A percentile compares a stretch with the other conserved stretches of the same genome.
phyloP scores from a whole-genome alignment of 2,113 vertebrate species.

The Aptenodytes patagonicus region DNA sequence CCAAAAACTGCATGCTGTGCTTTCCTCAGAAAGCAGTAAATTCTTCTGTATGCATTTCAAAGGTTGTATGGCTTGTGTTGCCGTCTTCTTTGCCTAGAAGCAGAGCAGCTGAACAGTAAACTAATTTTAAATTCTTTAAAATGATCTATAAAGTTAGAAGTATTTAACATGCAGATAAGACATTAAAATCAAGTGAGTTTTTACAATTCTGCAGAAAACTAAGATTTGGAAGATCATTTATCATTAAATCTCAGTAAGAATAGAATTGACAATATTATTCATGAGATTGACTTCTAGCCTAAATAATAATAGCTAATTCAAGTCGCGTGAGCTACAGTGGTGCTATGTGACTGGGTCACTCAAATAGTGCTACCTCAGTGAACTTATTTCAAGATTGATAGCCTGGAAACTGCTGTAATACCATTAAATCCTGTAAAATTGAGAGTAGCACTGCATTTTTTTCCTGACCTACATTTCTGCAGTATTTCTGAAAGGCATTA shows the following conservation, averaged over 20 bases:
- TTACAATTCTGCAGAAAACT: not conserved
- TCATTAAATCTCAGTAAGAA: not conserved
- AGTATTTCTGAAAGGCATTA: not conserved
- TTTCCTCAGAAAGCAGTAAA: not conserved
- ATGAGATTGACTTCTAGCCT: not conserved
- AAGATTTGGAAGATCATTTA: not conserved
- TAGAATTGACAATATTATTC: not conserved
- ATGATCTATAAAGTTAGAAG: not conserved
- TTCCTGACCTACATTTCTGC: constrained; percentile 12
- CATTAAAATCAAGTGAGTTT: not conserved
- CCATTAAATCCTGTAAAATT: not conserved
- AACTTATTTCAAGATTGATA: not conserved
- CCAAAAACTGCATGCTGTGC: not conserved
- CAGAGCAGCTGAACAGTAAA: not conserved
- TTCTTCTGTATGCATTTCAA: not conserved
- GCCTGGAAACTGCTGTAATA: not conserved
- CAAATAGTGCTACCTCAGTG: not conserved
- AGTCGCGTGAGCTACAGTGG: not conserved
- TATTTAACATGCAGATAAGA: not conserved
- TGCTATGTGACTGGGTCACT: not conserved
- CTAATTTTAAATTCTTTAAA: not conserved
- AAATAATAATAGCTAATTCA: not conserved
- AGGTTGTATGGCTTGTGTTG: not conserved
- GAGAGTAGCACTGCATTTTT: not conserved
- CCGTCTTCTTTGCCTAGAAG: not conserved